Conservation (phyloP, 2,888 invertebrate genomes). For the Zaprionus lineosus region DNA sequence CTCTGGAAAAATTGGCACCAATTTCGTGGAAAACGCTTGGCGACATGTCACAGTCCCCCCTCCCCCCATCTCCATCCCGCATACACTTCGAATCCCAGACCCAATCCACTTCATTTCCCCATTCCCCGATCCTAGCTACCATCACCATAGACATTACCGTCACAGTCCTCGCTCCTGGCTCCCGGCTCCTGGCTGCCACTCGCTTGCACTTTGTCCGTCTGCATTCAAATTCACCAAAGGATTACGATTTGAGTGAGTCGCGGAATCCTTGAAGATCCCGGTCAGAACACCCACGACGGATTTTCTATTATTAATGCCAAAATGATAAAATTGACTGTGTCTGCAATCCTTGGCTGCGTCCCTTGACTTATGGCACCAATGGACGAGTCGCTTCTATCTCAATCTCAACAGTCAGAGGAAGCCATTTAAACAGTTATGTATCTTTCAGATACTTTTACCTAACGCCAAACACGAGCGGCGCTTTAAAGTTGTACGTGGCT, state of each 20-base stretch:
- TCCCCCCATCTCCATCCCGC: constrained; percentile 1
- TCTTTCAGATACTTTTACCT: too few relatives aligned
- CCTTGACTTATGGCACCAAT: too few relatives aligned
- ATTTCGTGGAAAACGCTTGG: constrained; percentile 72
- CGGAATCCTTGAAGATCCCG: constrained; percentile 1
- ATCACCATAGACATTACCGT: constrained; percentile 28
- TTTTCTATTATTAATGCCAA: constrained; percentile 64
- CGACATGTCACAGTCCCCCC: constrained; percentile 67
- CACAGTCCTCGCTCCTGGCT: constrained; percentile 4
- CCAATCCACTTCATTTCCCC: too few relatives aligned
- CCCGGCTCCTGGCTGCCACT: constrained; percentile 24
- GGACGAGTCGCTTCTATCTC: too few relatives aligned
- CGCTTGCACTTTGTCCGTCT: constrained; percentile 33
- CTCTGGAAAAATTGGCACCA: constrained; percentile 80
- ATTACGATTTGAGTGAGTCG: constrained; percentile 70
- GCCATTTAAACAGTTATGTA: too few relatives aligned
- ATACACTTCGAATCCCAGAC: neutral
- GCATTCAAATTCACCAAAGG: constrained; percentile 72
- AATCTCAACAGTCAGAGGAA: too few relatives aligned
- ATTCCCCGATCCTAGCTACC: neutral
- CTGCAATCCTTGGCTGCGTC: neutral
- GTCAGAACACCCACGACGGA: constrained; percentile 25
- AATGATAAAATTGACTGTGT: constrained; percentile 45
- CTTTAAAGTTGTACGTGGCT: too few relatives aligned
- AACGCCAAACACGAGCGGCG: too few relatives aligned